Evolutionary conservation across 2,113 vertebrate species (phyloP).

Genomic region (Leucopsar rothschildi): DNA sequence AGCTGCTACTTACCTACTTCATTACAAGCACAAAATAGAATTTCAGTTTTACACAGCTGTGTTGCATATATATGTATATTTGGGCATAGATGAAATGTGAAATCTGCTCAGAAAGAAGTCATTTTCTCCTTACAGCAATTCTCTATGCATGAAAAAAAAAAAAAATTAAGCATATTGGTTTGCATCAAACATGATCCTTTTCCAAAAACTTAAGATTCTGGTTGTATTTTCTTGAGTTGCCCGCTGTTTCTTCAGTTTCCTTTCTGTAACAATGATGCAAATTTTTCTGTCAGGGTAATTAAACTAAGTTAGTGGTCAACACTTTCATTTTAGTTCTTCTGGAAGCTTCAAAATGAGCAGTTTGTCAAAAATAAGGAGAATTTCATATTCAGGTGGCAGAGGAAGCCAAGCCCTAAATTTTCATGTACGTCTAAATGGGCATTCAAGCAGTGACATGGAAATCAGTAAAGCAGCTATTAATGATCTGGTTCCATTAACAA

Average conservation of each 20-base stretch:
- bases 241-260: not conserved
- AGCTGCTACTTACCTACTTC: not conserved
- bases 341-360: constrained; percentile 28
- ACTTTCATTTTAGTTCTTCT: constrained; percentile 23
- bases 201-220: not conserved
- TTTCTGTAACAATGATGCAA: not conserved
- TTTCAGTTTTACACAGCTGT: not conserved
- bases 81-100: not conserved
- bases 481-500: constrained; percentile 73
- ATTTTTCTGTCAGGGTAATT: constrained; percentile 9
- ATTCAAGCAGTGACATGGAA: constrained; percentile 51
- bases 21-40: not conserved
- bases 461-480: constrained; percentile 63
- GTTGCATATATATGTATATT: too few species aligned
- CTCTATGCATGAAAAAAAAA: not conserved
- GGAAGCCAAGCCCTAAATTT: constrained; percentile 28
- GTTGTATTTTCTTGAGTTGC: not conserved
- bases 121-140: not conserved
- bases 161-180: not conserved
- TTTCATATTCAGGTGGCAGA: constrained; percentile 8
- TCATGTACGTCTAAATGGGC: constrained; percentile 14
- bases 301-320: constrained; percentile 27
- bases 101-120: not conserved
- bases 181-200: not conserved
- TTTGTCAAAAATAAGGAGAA: constrained; percentile 52